phyloP scores from a whole-genome alignment of 2,888 invertebrate genomes.

The Zootermopsis nevadensis region DNA sequence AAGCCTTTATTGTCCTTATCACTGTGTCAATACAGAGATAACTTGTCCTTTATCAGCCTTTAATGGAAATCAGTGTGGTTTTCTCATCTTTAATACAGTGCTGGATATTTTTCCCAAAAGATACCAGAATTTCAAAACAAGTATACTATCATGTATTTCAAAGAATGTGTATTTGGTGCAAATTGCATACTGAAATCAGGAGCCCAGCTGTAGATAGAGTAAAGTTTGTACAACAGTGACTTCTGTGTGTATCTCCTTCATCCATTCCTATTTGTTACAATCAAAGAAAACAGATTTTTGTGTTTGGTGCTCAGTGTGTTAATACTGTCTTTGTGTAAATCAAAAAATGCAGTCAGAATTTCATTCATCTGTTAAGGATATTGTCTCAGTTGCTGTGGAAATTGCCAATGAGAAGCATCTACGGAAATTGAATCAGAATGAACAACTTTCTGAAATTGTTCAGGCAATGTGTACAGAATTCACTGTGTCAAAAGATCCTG shows the following conservation, averaged over 20 bases:
- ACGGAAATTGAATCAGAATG: conserved; percentile 43
- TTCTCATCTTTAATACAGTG: background rate
- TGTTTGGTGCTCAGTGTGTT: too few relatives aligned
- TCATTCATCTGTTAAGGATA: conserved; percentile 34
- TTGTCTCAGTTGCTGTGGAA: conserved; percentile 50
- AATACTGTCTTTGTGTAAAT: too few relatives aligned
- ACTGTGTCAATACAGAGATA: background rate
- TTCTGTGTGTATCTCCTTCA: too few relatives aligned
- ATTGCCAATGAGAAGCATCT: conserved; percentile 45
- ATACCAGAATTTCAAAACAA: background rate
- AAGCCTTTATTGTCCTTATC: background rate
- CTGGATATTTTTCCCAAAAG: too few relatives aligned
- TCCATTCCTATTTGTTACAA: too few relatives aligned
- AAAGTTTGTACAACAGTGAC: too few relatives aligned
- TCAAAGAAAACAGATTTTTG: too few relatives aligned
- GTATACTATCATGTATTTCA: background rate
- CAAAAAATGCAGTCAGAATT: conserved; percentile 27
- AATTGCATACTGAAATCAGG: too few relatives aligned
- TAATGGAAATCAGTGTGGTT: background rate
- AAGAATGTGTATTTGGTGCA: background rate
- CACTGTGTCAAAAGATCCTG: conserved; percentile 37
- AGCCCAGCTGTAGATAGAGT: too few relatives aligned
- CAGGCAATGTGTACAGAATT: conserved; percentile 44
- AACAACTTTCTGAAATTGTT: conserved; percentile 44
- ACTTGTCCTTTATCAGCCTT: background rate